phyloP scores from a whole-genome alignment of 2,888 invertebrate genomes.

The Brachynemurus nebulosus region DNA sequence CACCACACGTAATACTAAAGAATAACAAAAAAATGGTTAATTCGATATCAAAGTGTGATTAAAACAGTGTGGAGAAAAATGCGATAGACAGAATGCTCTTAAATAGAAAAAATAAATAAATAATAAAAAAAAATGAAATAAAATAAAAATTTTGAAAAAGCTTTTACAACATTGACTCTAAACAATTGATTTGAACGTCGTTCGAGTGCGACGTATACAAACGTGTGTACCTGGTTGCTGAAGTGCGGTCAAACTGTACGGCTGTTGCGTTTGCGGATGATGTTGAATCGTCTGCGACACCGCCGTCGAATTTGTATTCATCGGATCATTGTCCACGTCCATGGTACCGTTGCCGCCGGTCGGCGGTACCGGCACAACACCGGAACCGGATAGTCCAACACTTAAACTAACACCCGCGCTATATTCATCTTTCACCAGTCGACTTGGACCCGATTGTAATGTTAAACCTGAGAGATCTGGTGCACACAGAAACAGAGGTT shows the following conservation, averaged over 20 bases:
- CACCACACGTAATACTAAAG: no score
- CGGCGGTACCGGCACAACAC: constrained; percentile 35
- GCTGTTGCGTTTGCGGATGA: constrained; percentile 44
- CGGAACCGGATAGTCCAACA: constrained; percentile 14
- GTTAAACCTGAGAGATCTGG: constrained; percentile 88
- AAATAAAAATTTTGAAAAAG: not conserved
- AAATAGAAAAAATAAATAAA: not conserved
- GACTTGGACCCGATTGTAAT: constrained; percentile 67
- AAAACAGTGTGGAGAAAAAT: constrained; percentile 13
- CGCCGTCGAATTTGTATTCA: constrained; percentile 25
- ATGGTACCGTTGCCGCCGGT: constrained; percentile 38
- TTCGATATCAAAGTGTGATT: not conserved
- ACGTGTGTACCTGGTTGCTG: constrained; percentile 21
- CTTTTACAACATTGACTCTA: not conserved
- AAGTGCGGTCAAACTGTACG: constrained; percentile 35
- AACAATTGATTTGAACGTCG: not conserved
- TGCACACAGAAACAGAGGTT: no score
- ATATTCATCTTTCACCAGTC: constrained; percentile 87
- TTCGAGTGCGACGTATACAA: not conserved
- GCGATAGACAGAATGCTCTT: constrained; percentile 18
- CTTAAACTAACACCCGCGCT: constrained; percentile 48
- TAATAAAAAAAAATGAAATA: not conserved
- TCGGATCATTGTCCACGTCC: constrained; percentile 47
- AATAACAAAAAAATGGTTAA: no score
- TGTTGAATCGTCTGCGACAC: constrained; percentile 50